Conservation (phyloP, 2,113 vertebrate genomes). For the Penelope pileata region DNA sequence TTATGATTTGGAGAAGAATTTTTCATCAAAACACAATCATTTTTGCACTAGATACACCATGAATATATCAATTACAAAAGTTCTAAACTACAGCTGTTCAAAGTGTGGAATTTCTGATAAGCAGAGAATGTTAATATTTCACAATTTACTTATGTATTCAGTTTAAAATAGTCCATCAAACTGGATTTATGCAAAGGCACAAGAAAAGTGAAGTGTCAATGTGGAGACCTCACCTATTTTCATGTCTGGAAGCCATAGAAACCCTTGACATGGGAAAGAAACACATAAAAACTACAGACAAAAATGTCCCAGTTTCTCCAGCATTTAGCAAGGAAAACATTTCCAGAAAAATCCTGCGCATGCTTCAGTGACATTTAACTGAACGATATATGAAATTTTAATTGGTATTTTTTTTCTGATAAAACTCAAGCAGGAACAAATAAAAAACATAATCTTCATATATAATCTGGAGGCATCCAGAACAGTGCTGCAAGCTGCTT, state of each 20-base stretch:
- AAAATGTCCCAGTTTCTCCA: not conserved
- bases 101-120: not conserved
- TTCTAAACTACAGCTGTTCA: not conserved
- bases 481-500: not conserved
- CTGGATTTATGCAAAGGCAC: not conserved
- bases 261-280: not conserved
- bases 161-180: not conserved
- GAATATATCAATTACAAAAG: not conserved
- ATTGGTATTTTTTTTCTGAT: not conserved
- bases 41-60: not conserved
- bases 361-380: not conserved
- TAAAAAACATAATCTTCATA: not conserved
- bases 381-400: not conserved
- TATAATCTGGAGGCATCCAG: not conserved
- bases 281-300: not conserved
- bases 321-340: not conserved
- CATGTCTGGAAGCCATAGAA: not conserved
- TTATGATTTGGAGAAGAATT: not conserved
- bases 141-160: not conserved
- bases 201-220: not conserved
- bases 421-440: not conserved
- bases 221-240: not conserved
- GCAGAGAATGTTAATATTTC: not conserved
- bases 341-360: not conserved
- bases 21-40: not conserved